A percentile compares a stretch with the other conserved stretches of the same genome.
Evolutionary conservation across 2,113 vertebrate species (phyloP).

Genomic region (Malurus elegans): DNA sequence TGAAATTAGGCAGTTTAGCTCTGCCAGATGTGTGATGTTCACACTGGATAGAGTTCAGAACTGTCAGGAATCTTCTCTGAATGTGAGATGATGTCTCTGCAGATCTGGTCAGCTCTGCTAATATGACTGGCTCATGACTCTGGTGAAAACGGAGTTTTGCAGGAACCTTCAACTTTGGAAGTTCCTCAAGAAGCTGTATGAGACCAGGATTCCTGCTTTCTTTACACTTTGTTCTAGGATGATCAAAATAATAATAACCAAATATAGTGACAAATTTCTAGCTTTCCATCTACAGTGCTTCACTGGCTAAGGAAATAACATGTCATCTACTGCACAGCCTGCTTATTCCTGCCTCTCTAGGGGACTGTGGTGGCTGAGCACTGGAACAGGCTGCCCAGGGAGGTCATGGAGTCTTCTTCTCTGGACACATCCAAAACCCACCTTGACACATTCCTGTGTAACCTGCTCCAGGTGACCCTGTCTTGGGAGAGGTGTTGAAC

Average conservation of each 20-base stretch:
- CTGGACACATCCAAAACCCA: neutral
- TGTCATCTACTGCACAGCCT: neutral
- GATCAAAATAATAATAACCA: neutral
- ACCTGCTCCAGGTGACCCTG: neutral
- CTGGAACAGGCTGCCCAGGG: neutral
- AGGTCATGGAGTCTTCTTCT: neutral
- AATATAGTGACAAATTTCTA: neutral
- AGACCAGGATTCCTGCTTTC: neutral
- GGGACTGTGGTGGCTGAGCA: neutral
- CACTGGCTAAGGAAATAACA: neutral
- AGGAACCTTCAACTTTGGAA: neutral
- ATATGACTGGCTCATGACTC: neutral
- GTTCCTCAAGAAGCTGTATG: neutral
- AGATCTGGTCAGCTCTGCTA: neutral
- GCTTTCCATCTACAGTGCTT: neutral
- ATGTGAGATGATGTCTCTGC: neutral
- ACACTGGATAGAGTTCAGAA: neutral
- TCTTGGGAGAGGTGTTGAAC: neutral
- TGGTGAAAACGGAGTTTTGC: neutral
- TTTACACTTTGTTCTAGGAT: neutral
- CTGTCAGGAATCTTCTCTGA: neutral
- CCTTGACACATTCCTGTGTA: neutral
- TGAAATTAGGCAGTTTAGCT: neutral
- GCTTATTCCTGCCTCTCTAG: neutral
- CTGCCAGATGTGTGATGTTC: neutral